A percentile compares a stretch with the other conserved stretches of the same genome.
These are phyloP conservation scores for Actinia tenebrosa DNA, from an alignment of 64 coral and sea anemone genomes.

Conservation along the genomic window DNA sequence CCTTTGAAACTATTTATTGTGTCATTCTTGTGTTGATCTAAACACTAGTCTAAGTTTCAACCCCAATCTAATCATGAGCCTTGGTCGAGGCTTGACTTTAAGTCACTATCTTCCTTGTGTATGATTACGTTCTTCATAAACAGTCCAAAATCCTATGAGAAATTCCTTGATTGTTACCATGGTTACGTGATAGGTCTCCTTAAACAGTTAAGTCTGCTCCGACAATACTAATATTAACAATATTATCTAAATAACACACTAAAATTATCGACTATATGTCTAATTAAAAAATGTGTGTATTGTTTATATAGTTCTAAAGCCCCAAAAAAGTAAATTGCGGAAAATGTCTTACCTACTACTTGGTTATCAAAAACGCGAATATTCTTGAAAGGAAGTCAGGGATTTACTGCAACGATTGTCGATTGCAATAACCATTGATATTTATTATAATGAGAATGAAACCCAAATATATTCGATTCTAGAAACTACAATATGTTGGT, in stretches of 20 bases:
- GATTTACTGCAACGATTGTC: neutral
- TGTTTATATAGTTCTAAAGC: neutral
- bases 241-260: neutral
- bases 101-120: neutral
- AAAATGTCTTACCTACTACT: neutral
- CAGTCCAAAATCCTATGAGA: neutral
- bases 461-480: neutral
- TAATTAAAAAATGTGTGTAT: neutral
- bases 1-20: neutral
- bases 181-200: constrained; percentile 15
- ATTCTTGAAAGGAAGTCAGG: neutral
- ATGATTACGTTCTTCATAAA: neutral
- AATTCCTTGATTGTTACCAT: neutral
- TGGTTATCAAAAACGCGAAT: neutral
- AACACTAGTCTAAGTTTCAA: neutral
- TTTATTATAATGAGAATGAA: neutral
- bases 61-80: neutral
- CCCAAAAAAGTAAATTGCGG: neutral
- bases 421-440: neutral
- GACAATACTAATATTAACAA: neutral
- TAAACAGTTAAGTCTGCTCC: neutral
- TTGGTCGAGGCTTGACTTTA: neutral
- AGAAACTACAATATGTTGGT: neutral
- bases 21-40: neutral
- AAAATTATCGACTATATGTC: neutral